These are phyloP conservation scores for Saccopteryx leptura DNA, from an alignment of 2,113 vertebrate genomes.

Conservation along the genomic window DNA sequence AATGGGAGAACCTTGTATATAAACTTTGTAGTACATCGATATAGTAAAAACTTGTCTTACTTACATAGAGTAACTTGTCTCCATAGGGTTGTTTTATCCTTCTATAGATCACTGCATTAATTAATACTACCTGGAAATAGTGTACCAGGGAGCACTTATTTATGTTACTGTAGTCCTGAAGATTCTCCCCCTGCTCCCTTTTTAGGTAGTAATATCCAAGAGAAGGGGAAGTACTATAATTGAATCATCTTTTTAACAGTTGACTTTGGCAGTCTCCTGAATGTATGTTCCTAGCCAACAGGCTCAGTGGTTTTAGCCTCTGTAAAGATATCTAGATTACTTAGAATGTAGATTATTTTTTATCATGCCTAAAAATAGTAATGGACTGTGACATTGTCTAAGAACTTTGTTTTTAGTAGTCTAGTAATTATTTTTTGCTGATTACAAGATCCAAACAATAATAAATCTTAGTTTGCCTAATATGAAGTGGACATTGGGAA, in stretches of 20 bases:
- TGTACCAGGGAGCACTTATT: background rate
- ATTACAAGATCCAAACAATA: background rate
- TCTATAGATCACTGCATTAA: background rate
- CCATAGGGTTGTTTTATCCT: background rate
- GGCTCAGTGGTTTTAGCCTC: background rate
- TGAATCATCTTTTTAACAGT: background rate
- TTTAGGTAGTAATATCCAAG: background rate
- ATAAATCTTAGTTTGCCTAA: slow-evolving; percentile 30
- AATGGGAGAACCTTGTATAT: background rate
- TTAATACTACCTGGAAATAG: slow-evolving; percentile 38
- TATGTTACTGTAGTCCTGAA: slow-evolving; percentile 40
- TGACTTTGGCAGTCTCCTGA: slow-evolving; percentile 38
- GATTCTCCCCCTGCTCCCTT: background rate
- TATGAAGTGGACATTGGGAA: background rate
- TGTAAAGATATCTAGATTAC: slow-evolving; percentile 50
- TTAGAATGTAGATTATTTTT: slow-evolving; percentile 53
- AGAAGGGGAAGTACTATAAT: slow-evolving; percentile 9
- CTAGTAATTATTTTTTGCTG: slow-evolving; percentile 26
- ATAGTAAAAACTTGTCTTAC: background rate
- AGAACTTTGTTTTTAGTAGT: slow-evolving; percentile 18
- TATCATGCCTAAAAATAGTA: slow-evolving; percentile 39
- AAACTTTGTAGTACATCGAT: background rate
- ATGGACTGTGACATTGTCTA: slow-evolving; percentile 26
- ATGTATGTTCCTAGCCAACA: background rate
- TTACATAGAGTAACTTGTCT: slow-evolving; percentile 28